Evolutionary conservation across 37 sponge, comb jelly and placozoan genomes (phyloP).

Genomic region (Hexactinellida sp.): DNA sequence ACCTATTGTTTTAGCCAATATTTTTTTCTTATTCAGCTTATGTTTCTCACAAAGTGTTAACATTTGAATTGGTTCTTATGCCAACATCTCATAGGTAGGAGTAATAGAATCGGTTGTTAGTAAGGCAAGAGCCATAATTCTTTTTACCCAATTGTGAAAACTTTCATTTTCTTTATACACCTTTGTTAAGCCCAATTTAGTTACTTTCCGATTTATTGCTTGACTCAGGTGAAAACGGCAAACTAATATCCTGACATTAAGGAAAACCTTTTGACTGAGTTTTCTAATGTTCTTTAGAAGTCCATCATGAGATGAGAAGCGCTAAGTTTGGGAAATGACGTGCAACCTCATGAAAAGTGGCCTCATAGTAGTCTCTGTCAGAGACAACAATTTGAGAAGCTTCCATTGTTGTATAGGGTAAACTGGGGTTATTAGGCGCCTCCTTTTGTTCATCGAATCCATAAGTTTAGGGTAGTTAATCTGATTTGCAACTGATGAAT

Average conservation of each 20-base stretch:
- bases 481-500: constrained; percentile 17
- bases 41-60: constrained; percentile 11
- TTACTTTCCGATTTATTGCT: constrained; percentile 14
- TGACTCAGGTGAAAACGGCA: background rate
- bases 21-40: background rate
- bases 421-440: constrained; percentile 5
- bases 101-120: background rate
- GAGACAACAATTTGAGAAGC: constrained; percentile 3
- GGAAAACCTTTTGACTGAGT: no score
- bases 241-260: background rate
- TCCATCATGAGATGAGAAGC: no score
- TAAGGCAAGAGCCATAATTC: background rate
- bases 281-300: no score
- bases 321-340: no score
- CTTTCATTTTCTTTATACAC: constrained; percentile 15
- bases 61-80: background rate
- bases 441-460: constrained; percentile 6
- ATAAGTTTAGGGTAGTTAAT: constrained; percentile 5
- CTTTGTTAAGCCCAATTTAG: constrained; percentile 8
- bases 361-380: background rate
- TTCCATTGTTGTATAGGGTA: constrained; percentile 14
- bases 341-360: background rate
- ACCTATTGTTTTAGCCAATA: constrained; percentile 14
- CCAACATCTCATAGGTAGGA: background rate
- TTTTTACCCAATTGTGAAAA: background rate